A percentile compares a stretch with the other conserved stretches of the same genome.
These are phyloP conservation scores for Hippolais icterina DNA, from an alignment of 2,113 vertebrate genomes.

Conservation along the genomic window DNA sequence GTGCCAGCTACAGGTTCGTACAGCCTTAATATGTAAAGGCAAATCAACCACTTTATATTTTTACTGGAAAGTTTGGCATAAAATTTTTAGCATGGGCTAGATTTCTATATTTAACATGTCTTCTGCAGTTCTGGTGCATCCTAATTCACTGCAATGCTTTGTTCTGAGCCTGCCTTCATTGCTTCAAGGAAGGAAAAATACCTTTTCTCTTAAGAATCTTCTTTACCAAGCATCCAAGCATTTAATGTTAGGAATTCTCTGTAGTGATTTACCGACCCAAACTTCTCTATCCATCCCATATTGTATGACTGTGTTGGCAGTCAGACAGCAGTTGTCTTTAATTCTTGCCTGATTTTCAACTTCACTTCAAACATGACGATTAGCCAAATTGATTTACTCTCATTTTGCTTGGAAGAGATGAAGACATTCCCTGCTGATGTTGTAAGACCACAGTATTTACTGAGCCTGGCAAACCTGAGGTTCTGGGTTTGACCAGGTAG, in stretches of 20 bases:
- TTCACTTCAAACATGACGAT: neutral
- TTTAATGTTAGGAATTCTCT: neutral
- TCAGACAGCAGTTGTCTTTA: neutral
- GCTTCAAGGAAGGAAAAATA: neutral
- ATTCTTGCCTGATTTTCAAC: neutral
- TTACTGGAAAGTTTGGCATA: neutral
- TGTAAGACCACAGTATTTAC: neutral
- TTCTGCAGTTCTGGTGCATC: neutral
- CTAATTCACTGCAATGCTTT: neutral
- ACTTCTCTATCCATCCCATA: neutral
- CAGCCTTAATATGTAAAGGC: neutral
- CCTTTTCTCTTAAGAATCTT: neutral
- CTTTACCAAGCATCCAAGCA: neutral
- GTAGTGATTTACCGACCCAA: neutral
- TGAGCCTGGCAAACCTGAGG: neutral
- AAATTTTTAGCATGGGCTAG: neutral
- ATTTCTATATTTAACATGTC: neutral
- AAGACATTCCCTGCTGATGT: neutral
- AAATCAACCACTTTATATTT: neutral
- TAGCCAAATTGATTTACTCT: neutral
- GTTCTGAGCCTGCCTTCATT: neutral
- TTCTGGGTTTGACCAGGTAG: slow-evolving; percentile 3
- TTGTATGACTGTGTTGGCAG: neutral
- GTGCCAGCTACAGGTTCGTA: neutral
- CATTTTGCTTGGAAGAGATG: neutral